phyloP scores from a whole-genome alignment of 2,888 invertebrate species.

The Epirrita christyi region DNA sequence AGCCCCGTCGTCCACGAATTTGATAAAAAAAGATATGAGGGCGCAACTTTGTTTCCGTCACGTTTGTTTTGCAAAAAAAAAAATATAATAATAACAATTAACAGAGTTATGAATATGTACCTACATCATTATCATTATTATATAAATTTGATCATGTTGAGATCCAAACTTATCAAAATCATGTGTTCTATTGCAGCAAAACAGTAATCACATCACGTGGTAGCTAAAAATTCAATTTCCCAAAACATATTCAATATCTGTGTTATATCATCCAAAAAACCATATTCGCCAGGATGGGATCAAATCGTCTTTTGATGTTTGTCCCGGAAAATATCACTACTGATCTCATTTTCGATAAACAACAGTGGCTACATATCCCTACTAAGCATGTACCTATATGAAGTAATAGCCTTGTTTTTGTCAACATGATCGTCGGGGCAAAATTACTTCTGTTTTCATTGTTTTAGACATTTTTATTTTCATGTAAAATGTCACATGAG shows the following conservation, averaged over 20 bases:
- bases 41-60: too few relatives aligned
- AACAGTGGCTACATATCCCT: conserved; percentile 20
- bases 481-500: neutral
- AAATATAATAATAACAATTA: too few relatives aligned
- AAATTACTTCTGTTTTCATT: conserved; percentile 11
- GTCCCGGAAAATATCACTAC: conserved; percentile 9
- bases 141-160: too few relatives aligned
- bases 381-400: conserved; percentile 1
- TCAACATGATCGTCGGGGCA: conserved; percentile 9
- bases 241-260: neutral
- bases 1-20: too few relatives aligned
- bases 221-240: too few relatives aligned
- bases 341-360: conserved; percentile 27
- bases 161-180: too few relatives aligned
- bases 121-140: too few relatives aligned
- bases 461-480: conserved; percentile 13
- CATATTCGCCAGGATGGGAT: neutral
- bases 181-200: too few relatives aligned
- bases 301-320: conserved; percentile 14
- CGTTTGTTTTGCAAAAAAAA: too few relatives aligned
- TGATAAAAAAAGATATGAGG: too few relatives aligned
- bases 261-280: neutral
- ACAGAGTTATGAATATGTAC: too few relatives aligned
- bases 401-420: conserved; percentile 33
- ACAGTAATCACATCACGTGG: too few relatives aligned